phyloP scores from a whole-genome alignment of 2,113 vertebrate genomes.

The Plestiodon gilberti region DNA sequence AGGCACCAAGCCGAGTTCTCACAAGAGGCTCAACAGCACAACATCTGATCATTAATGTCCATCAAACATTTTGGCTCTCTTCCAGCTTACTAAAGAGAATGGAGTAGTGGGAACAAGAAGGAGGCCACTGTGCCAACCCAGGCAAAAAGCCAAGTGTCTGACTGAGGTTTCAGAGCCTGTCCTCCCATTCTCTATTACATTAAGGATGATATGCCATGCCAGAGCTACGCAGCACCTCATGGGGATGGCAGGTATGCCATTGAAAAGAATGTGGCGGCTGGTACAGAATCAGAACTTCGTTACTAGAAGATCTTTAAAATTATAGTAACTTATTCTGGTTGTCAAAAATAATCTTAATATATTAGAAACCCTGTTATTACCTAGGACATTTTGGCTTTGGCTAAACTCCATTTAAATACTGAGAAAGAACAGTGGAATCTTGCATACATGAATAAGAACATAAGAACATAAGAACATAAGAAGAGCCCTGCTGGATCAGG shows the following conservation, averaged over 20 bases:
- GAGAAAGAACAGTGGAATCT: conserved; percentile 33
- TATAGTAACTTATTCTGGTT: neutral
- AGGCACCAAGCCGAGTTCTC: conserved; percentile 51
- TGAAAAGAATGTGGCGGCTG: neutral
- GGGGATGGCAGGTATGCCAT: neutral
- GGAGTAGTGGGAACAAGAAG: conserved; percentile 17
- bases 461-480: too few relatives aligned
- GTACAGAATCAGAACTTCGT: conserved; percentile 3
- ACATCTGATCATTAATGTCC: conserved; percentile 59
- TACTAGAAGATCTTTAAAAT: conserved; percentile 7
- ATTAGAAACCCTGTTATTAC: conserved; percentile 3
- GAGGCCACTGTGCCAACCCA: neutral
- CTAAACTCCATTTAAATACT: neutral
- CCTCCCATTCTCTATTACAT: neutral
- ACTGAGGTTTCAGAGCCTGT: conserved; percentile 16
- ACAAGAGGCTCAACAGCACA: conserved; percentile 56
- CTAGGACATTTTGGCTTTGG: neutral
- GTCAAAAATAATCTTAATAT: neutral
- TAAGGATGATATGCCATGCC: conserved; percentile 1
- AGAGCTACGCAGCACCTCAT: neutral
- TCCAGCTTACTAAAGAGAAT: conserved; percentile 49
- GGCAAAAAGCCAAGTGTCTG: conserved; percentile 34
- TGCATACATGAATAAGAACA: neutral
- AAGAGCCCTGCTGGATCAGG: too few relatives aligned
- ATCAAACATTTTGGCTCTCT: conserved; percentile 48